Base-by-base conservation (phyloP, 1,140 invertebrate species). In the Papilio aristodemus region DNA sequence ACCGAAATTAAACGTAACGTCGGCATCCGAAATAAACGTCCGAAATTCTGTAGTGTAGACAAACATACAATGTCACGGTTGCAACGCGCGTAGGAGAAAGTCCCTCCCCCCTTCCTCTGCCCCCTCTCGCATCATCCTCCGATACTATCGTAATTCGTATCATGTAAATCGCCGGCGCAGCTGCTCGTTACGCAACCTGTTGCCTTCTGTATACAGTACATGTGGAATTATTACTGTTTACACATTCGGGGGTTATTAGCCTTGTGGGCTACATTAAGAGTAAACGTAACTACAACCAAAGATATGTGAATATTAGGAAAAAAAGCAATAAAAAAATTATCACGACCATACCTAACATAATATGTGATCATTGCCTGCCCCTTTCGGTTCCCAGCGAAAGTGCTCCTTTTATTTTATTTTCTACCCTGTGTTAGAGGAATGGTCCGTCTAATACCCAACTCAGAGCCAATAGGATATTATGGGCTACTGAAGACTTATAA, bases 1-100 rank as follows among this genome's bases (percentile, higher is more conserved):
- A 27, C 38, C n/a, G 43, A 11, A 36, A 66, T 17, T 25, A 46
- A 32, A 46, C 43, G 25, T n/a, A 66, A 17, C n/a, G 41, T 25
- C 41, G 27, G 41, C 32, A 14, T 17, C 22, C 37, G n/a, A 63
- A 63, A 41, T 38, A 64, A 63, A 38, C 43, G 41, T 46, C 63
- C 63, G 41, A 50, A 66, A 63, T 69, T 77, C 69, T 71, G 67
- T 70, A 70, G 71, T 63, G 64, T 72, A 72, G 68, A 69, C 71
- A 69, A 73, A 67, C 64, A 68, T 39, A 68, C 71, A 80, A 78
- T 78, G 77, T 79, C 81, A 79, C 71, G 71, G 75, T 66, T 75
- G 69, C 22, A 69, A 37, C 62, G 57, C 37, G 50, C 66, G 58
- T 58, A 64, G 70, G 75, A 79, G 77, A 79, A 79, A 79, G 76